Evolutionary conservation across 2,113 vertebrate species (phyloP).

Genomic region (Castor canadensis): DNA sequence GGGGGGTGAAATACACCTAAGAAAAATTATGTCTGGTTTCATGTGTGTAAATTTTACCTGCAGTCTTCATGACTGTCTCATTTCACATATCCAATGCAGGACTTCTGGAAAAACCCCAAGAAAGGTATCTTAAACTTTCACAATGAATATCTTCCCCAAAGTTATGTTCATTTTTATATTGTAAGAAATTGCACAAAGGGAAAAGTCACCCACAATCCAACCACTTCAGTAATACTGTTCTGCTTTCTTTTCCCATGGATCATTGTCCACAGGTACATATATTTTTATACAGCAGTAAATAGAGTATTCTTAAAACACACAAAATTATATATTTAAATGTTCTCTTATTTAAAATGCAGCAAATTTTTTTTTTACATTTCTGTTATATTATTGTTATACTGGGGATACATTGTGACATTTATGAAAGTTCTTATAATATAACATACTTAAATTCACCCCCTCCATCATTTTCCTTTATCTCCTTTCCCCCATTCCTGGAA

Average conservation of each 20-base stretch:
- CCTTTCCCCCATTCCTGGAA: too few relatives aligned
- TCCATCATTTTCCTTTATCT: too few relatives aligned
- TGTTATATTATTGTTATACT: too few relatives aligned
- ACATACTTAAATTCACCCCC: too few relatives aligned
- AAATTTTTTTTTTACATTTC: too few relatives aligned
- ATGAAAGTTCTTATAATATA: too few relatives aligned
- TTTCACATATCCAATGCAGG: neutral
- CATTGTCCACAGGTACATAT: neutral
- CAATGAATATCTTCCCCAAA: neutral
- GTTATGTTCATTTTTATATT: neutral
- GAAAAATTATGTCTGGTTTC: too few relatives aligned
- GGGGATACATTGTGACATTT: too few relatives aligned
- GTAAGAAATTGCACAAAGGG: neutral
- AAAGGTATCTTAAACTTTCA: neutral
- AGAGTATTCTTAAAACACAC: neutral
- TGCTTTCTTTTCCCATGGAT: neutral
- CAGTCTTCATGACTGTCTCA: neutral
- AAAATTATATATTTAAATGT: neutral
- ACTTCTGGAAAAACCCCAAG: neutral
- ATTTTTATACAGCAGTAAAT: neutral
- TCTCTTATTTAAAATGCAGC: neutral
- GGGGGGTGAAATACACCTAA: neutral
- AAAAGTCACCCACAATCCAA: neutral
- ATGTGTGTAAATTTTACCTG: neutral
- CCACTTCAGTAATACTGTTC: neutral